phyloP scores from a whole-genome alignment of 2,888 invertebrate species.

The Scaeva pyrastri region DNA sequence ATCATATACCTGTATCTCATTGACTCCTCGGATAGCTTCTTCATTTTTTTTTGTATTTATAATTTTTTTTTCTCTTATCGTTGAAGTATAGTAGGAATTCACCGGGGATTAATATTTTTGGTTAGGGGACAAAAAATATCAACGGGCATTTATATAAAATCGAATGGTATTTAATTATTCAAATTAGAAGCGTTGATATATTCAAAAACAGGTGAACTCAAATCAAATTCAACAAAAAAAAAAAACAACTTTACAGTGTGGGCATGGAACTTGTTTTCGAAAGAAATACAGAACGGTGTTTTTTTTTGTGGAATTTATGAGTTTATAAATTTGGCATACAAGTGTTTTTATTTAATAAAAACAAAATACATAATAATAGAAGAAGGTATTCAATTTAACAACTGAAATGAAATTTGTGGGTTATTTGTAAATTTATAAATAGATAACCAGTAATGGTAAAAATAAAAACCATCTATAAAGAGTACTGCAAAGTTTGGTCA shows the following conservation, averaged over 20 bases:
- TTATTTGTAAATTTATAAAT: no score
- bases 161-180: constrained; percentile 38
- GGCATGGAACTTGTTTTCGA: constrained; percentile 12
- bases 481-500: no score
- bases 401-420: no score
- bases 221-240: background rate
- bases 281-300: background rate
- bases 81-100: background rate
- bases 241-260: background rate
- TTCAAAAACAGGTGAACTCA: constrained; percentile 42
- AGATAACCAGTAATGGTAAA: no score
- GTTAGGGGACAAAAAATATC: constrained; percentile 16
- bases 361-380: background rate
- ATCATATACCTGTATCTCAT: constrained; percentile 49
- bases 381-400: background rate
- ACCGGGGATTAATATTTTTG: background rate
- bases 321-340: background rate
- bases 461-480: no score
- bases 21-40: constrained; percentile 53
- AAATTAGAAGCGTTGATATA: constrained; percentile 31
- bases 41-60: constrained; percentile 21
- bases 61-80: constrained; percentile 7
- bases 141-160: constrained; percentile 25
- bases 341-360: background rate
- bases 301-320: background rate